Evolutionary conservation across 2,113 vertebrate genomes (phyloP).

Genomic region (Echinops telfairi): DNA sequence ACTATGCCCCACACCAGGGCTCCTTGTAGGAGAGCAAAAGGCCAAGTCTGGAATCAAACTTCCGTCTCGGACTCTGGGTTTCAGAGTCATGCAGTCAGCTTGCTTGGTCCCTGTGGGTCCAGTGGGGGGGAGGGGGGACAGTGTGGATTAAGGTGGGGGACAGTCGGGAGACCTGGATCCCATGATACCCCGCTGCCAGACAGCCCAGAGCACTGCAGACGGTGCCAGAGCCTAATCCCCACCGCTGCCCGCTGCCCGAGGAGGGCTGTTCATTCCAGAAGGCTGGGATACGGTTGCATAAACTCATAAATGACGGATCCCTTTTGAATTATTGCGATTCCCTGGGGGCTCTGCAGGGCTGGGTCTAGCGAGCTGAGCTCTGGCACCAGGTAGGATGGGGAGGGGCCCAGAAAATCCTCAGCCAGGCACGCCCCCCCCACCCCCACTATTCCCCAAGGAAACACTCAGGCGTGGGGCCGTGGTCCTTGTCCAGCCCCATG

Average conservation of each 20-base stretch:
- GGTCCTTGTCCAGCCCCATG: background rate
- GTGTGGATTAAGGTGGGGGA: background rate
- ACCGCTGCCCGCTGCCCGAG: background rate
- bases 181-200: too few species aligned
- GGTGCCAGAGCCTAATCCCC: background rate
- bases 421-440: background rate
- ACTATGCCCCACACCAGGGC: accelerated
- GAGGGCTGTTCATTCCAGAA: conserved; percentile 37
- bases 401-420: background rate
- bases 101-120: background rate
- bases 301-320: conserved; percentile 74
- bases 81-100: accelerated
- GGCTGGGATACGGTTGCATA: conserved; percentile 61
- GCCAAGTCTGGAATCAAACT: background rate
- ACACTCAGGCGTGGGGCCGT: too few species aligned
- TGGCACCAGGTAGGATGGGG: background rate
- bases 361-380: background rate
- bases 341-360: background rate
- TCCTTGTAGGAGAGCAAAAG: background rate
- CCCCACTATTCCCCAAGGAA: accelerated
- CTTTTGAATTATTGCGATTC: conserved; percentile 75
- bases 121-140: background rate
- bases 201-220: background rate
- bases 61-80: background rate
- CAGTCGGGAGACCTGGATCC: background rate